Conservation (phyloP, 2,888 invertebrate species). For the Anodontia alba region DNA sequence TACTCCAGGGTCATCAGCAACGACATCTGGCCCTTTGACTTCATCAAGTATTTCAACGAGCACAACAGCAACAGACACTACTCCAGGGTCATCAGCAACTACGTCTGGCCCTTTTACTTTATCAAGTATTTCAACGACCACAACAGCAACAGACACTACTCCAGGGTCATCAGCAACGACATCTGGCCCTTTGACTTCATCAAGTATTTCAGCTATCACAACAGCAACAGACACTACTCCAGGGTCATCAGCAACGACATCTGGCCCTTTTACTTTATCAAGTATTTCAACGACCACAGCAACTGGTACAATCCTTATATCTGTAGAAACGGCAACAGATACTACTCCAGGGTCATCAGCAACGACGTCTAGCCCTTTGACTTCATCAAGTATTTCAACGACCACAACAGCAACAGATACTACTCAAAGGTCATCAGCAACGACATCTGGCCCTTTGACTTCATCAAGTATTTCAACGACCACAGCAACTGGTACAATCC, state of each 20-base stretch:
- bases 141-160: not conserved
- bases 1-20: no score
- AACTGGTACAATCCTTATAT: not conserved
- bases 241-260: no score
- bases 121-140: not conserved
- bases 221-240: not conserved
- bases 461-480: not conserved
- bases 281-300: not conserved
- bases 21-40: no score
- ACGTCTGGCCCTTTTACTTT: not conserved
- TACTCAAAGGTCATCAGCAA: not conserved
- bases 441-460: not conserved
- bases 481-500: no score
- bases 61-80: conserved; percentile 10
- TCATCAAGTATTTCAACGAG: conserved; percentile 5
- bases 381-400: not conserved
- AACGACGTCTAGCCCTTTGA: not conserved
- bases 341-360: not conserved
- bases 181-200: not conserved
- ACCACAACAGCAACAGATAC: not conserved
- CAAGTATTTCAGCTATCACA: not conserved
- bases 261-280: not conserved
- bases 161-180: conserved; percentile 16
- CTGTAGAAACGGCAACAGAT: not conserved
- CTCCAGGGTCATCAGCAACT: conserved; percentile 18